Conservation (phyloP, 1,140 invertebrate species). For the Ctenoplectra terminalis region DNA sequence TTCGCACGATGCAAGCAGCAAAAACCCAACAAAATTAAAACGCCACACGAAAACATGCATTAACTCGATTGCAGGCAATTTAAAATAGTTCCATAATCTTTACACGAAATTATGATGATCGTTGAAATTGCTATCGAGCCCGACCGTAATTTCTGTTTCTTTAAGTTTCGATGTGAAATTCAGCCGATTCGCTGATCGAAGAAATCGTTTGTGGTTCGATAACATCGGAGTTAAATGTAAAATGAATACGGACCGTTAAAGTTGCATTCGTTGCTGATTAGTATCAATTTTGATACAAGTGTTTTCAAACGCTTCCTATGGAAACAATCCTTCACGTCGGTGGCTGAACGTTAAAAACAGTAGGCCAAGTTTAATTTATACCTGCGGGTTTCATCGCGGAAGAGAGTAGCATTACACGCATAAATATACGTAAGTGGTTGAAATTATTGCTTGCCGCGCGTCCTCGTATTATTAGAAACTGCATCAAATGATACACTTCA, state of each 20-base stretch:
- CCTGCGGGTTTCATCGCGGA: slow-evolving; percentile 4
- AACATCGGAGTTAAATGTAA: neutral
- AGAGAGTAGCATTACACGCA: slow-evolving; percentile 18
- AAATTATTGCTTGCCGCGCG: slow-evolving; percentile 14
- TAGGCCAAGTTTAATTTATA: slow-evolving; percentile 28
- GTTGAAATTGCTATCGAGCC: neutral
- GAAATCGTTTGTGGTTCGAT: neutral
- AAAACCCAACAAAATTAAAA: neutral
- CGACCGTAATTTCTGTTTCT: neutral
- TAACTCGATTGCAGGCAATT: neutral
- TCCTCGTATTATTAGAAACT: slow-evolving; percentile 42
- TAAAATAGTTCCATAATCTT: neutral
- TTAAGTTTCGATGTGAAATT: neutral
- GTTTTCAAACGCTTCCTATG: too few relatives aligned
- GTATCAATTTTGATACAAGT: too few relatives aligned
- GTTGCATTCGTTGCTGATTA: neutral
- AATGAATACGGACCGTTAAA: neutral
- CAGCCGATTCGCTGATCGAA: neutral
- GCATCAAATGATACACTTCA: slow-evolving; percentile 48
- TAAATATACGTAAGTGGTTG: slow-evolving; percentile 38
- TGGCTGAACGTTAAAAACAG: neutral
- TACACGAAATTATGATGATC: neutral
- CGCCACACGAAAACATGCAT: neutral
- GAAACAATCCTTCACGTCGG: neutral
- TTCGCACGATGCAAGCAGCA: neutral